Conservation (phyloP, 1,140 invertebrate genomes). For the Sycophaga agraensis region DNA sequence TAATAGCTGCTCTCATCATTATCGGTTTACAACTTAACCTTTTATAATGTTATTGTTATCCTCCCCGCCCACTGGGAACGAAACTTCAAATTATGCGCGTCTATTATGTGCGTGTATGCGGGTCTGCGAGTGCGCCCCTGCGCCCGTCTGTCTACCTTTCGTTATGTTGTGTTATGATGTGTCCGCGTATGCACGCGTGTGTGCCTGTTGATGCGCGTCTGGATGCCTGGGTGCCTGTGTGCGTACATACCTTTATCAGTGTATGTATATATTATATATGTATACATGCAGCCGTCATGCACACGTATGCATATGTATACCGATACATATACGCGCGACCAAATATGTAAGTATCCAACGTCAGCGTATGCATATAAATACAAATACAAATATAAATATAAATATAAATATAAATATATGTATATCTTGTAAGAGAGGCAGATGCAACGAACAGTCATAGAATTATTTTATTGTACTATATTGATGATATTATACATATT, state of each 20-base stretch:
- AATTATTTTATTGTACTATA: constrained; percentile 28
- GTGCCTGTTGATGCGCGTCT: neutral
- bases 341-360: constrained; percentile 22
- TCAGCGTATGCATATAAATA: constrained; percentile 38
- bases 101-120: neutral
- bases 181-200: neutral
- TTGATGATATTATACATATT: no score
- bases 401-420: no score
- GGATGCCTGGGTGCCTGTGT: neutral
- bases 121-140: neutral
- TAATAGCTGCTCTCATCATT: neutral
- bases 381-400: no score
- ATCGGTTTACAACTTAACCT: neutral
- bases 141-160: no score
- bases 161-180: no score
- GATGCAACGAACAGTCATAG: constrained; percentile 29
- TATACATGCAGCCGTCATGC: constrained; percentile 1
- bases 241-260: neutral
- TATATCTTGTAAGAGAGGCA: constrained; percentile 22
- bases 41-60: constrained; percentile 5
- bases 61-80: neutral
- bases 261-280: neutral
- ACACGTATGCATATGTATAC: neutral
- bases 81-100: neutral
- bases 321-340: neutral